Conservation (phyloP, 2,113 vertebrate genomes). For the Ivindomyrus marchei region DNA sequence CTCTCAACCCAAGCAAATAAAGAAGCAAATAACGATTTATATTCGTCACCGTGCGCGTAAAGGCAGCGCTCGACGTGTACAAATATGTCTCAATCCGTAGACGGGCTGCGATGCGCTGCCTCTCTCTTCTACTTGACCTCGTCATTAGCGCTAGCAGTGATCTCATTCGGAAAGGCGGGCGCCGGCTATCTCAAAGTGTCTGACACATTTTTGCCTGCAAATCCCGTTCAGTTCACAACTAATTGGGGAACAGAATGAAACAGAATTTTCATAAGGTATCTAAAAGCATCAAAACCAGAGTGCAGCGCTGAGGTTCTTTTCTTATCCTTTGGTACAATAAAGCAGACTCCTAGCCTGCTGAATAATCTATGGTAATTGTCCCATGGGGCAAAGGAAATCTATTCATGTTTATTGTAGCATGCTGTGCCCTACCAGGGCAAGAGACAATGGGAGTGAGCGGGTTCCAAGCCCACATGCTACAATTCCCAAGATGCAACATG, state of each 20-base stretch:
- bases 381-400: conserved; percentile 32
- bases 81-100: conserved; percentile 53
- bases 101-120: conserved; percentile 54
- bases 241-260: conserved; percentile 49
- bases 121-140: conserved; percentile 71
- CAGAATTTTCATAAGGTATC: conserved; percentile 23
- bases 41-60: background rate
- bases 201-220: conserved; percentile 62
- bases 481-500: conserved; percentile 41
- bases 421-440: conserved; percentile 28
- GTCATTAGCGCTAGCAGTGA: conserved; percentile 66
- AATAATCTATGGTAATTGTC: conserved; percentile 33
- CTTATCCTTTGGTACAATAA: conserved; percentile 27
- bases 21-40: background rate
- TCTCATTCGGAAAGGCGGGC: conserved; percentile 69
- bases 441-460: conserved; percentile 36
- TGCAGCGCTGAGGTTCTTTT: conserved; percentile 18
- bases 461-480: conserved; percentile 37
- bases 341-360: conserved; percentile 18
- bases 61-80: conserved; percentile 26
- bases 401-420: conserved; percentile 32
- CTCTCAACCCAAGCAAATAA: conserved; percentile 12
- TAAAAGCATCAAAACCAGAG: conserved; percentile 26
- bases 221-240: conserved; percentile 52
- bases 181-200: conserved; percentile 55